A percentile compares a stretch with the other conserved stretches of the same genome.
Conservation (phyloP, 1,140 invertebrate genomes). For the Tribolium castaneum region DNA sequence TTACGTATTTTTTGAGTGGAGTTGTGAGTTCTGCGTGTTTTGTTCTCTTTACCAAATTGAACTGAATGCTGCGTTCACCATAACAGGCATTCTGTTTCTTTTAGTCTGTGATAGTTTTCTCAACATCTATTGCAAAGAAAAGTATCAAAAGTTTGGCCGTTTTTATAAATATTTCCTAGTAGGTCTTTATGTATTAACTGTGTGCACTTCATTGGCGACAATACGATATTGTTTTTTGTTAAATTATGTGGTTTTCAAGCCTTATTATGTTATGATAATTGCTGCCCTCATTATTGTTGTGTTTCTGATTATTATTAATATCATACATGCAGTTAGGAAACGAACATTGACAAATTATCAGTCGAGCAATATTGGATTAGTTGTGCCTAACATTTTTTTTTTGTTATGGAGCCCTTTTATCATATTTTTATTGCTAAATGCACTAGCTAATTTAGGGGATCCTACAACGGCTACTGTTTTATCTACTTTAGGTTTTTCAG, state of each 20-base stretch:
- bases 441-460: too few relatives aligned
- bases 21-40: neutral
- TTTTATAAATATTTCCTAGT: constrained; percentile 1
- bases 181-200: constrained; percentile 17
- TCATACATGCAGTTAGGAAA: constrained; percentile 23
- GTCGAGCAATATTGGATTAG: neutral
- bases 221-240: neutral
- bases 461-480: neutral
- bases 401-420: neutral
- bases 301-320: constrained; percentile 37
- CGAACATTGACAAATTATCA: neutral
- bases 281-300: neutral
- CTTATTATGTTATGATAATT: neutral
- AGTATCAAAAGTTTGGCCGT: neutral
- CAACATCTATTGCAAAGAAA: constrained; percentile 16
- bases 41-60: constrained; percentile 33
- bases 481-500: neutral
- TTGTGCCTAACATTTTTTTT: constrained; percentile 2
- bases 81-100: constrained; percentile 17
- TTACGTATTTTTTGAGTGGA: neutral
- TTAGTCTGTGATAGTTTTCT: constrained; percentile 30
- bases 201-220: neutral
- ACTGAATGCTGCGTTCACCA: neutral
- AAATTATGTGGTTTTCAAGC: neutral
- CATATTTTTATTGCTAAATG: neutral